Percentiles rank a stretch among this genome's conserved stretches.
Conservation (phyloP, 2,888 invertebrate species). For the Galerucella nymphaeae region DNA sequence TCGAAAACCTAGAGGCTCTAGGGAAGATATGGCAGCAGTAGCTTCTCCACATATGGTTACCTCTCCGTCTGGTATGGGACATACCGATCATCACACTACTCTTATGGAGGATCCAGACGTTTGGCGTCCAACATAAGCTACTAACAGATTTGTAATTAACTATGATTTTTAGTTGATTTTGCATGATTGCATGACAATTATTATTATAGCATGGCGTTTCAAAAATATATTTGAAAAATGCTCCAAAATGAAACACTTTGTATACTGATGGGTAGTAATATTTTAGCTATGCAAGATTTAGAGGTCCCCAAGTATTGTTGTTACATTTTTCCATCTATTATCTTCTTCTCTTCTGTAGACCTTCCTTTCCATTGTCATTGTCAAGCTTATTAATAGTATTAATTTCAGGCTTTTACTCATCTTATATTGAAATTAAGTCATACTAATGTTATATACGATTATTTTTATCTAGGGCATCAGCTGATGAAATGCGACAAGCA, state of each 20-base stretch:
- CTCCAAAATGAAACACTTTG: neutral
- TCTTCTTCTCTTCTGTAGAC: too few relatives aligned
- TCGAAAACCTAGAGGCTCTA: slow-evolving; percentile 75
- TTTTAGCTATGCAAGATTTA: neutral
- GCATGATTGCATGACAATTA: slow-evolving; percentile 34
- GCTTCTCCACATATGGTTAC: slow-evolving; percentile 74
- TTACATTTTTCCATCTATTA: neutral
- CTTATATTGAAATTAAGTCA: neutral
- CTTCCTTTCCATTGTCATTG: too few relatives aligned
- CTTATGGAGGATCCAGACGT: slow-evolving; percentile 94
- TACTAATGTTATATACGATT: neutral
- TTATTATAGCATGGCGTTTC: slow-evolving; percentile 1
- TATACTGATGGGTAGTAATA: neutral
- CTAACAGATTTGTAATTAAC: slow-evolving; percentile 49
- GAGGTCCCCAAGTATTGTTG: neutral
- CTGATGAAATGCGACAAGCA: slow-evolving; percentile 82
- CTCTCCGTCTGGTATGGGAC: slow-evolving; percentile 66
- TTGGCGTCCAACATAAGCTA: slow-evolving; percentile 88
- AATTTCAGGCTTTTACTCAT: neutral
- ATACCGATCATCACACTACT: slow-evolving; percentile 80
- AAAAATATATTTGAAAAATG: neutral
- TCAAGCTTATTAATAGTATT: neutral
- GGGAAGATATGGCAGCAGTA: slow-evolving; percentile 87
- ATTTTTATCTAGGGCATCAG: slow-evolving; percentile 73
- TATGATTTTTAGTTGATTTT: slow-evolving; percentile 36